A percentile compares a stretch with the other conserved stretches of the same genome.
phyloP scores from a whole-genome alignment of 2,797 vertebrate genomes.

The Gymnothorax javanicus region DNA sequence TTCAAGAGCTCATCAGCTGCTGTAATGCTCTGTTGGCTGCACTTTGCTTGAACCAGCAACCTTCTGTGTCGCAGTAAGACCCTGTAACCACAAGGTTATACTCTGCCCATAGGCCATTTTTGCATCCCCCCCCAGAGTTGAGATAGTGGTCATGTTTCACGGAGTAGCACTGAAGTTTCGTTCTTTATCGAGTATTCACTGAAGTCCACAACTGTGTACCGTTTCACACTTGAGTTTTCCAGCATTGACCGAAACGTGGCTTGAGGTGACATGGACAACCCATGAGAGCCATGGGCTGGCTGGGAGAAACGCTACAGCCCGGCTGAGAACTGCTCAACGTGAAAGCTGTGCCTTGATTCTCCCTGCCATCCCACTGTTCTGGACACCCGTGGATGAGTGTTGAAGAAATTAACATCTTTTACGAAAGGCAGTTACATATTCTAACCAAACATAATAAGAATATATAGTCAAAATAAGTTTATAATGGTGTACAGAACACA shows the following conservation, averaged over 20 bases:
- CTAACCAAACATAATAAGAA: neutral
- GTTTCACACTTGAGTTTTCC: constrained; percentile 51
- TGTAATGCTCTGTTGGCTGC: too few relatives aligned
- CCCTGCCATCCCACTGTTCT: neutral
- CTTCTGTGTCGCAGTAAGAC: too few relatives aligned
- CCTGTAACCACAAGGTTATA: too few relatives aligned
- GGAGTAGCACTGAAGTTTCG: neutral
- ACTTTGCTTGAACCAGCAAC: too few relatives aligned
- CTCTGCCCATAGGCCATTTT: too few relatives aligned
- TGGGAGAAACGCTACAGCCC: neutral
- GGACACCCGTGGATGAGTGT: neutral
- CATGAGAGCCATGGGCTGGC: neutral
- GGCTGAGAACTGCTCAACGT: neutral
- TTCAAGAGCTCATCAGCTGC: too few relatives aligned
- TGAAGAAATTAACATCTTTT: neutral
- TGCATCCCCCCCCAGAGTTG: neutral
- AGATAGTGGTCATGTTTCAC: neutral
- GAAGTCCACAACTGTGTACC: constrained; percentile 10
- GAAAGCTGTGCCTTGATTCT: neutral
- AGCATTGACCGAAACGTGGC: constrained; percentile 28
- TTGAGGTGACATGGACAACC: neutral
- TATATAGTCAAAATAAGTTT: neutral
- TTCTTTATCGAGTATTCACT: constrained; percentile 8
- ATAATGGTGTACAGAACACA: neutral
- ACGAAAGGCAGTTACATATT: neutral